Evolutionary conservation across 1,140 invertebrate species (phyloP).

Genomic region (Drosophila biarmipes): DNA sequence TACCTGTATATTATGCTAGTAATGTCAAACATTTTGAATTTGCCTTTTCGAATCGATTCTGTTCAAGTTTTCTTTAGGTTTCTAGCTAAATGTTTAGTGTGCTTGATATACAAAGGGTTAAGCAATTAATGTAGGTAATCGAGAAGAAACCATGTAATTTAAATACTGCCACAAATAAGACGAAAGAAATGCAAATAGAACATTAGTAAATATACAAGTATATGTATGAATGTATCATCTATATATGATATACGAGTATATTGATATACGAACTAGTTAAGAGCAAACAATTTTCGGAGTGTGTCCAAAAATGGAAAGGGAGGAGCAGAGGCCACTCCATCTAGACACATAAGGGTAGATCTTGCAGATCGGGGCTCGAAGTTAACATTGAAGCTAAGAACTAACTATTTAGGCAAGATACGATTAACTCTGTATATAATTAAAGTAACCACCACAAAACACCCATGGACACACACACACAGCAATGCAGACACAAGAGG

Average conservation of each 20-base stretch:
- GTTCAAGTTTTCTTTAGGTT: constrained; percentile 46
- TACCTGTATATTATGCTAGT: constrained; percentile 66
- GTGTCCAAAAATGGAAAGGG: constrained; percentile 17
- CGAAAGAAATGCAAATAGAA: constrained; percentile 59
- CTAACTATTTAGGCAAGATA: constrained; percentile 45
- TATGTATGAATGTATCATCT: constrained; percentile 26
- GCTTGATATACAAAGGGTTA: constrained; percentile 50
- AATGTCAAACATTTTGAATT: constrained; percentile 81
- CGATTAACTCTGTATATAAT: constrained; percentile 55
- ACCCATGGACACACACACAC: constrained; percentile 23
- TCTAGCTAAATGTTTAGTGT: constrained; percentile 72
- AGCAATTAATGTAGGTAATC: constrained; percentile 27
- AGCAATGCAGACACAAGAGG: constrained; percentile 33
- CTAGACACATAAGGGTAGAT: constrained; percentile 64
- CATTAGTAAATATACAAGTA: constrained; percentile 48
- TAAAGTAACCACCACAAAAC: constrained; percentile 41
- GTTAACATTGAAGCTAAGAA: constrained; percentile 84
- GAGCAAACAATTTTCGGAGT: constrained; percentile 41
- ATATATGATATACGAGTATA: constrained; percentile 50
- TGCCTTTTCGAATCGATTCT: constrained; percentile 59
- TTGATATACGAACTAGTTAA: constrained; percentile 53
- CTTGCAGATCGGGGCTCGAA: constrained; percentile 76
- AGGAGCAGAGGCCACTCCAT: constrained; percentile 18
- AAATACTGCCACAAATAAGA: constrained; percentile 82
- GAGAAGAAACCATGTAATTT: constrained; percentile 68